Percentiles rank a stretch among this genome's conserved stretches.
phyloP scores from a whole-genome alignment of 2,797 vertebrate genomes.

The Pseudochirops corinnae region DNA sequence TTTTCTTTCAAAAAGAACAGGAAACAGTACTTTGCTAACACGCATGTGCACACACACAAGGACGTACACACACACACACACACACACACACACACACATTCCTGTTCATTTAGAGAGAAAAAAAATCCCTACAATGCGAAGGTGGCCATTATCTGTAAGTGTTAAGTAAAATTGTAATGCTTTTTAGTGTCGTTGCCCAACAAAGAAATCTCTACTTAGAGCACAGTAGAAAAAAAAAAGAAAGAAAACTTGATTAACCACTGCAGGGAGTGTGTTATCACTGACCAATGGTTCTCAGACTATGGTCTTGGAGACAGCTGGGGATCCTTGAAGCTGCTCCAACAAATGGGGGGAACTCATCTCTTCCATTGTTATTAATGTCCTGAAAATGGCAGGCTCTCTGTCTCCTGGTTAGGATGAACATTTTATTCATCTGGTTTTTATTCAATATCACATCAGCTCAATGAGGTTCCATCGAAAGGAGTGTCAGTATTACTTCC shows the following conservation, averaged over 20 bases:
- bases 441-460: background rate
- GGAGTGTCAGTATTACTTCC: background rate
- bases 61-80: too few species aligned
- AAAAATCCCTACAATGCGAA: constrained; percentile 25
- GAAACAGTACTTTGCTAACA: background rate
- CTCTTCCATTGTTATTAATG: constrained; percentile 45
- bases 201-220: constrained; percentile 14
- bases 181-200: constrained; percentile 51
- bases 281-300: constrained; percentile 33
- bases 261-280: constrained; percentile 3
- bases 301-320: constrained; percentile 26
- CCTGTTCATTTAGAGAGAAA: background rate
- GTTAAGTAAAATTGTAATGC: background rate
- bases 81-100: too few species aligned
- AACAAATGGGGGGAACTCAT: background rate
- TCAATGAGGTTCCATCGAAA: constrained; percentile 31
- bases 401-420: constrained; percentile 20
- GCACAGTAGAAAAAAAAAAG: constrained; percentile 12
- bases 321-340: constrained; percentile 27
- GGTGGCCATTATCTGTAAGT: constrained; percentile 12
- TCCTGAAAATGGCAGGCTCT: constrained; percentile 25
- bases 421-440: constrained; percentile 12
- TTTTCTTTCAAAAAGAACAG: constrained; percentile 40
- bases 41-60: too few species aligned
- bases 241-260: background rate